Base-by-base conservation (phyloP, 2,797 vertebrate genomes). In the Chrosomus eos region DNA sequence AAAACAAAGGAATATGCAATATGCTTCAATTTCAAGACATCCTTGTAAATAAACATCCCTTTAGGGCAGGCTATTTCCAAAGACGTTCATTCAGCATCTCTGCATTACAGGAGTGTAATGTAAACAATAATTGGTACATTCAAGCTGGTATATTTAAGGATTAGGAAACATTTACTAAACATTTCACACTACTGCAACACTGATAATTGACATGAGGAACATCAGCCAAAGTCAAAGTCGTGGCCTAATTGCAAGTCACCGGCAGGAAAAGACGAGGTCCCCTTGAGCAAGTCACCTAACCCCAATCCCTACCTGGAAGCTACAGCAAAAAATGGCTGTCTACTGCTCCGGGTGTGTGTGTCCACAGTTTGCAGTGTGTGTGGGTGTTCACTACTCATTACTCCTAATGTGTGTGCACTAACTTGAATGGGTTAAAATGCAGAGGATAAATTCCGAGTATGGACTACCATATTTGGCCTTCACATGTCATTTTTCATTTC, bases 121-220 rank as follows among this genome's bases (percentile, higher is more conserved):
- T 28, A 82, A 74, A 67, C 43, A 83, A 26, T 28, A 40, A 76
- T 67, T 66, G 3, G 40, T 26, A 16, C 23, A 53, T 75, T 55
- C 11, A 33, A 82, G 26, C 16, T 19, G 21, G 19, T 75, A 66
- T n/a, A 9, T 66, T 66, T 83, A 83, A 62, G 16, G 71, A 83
- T 83, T 53, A 75, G 43, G 19, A 60, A 33, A 64, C 13, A 36
- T 74, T 33, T 62, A 36, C 70, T 51, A 75, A 82, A 72, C 58
- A 81, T 43, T 58, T 58, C 1, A 3, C 31, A 48, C 40, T 19
- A 14, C n/a, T 28, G 40, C 14, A 80, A 66, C 7, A 67, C 43
- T 67, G 55, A 77, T 40, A 33, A 82, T 11, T 60, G 80, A 58
- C 8, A 70, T 19, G 5, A 55, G 33, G 64, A 71, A 81, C 55